A percentile compares a stretch with the other conserved stretches of the same genome.
Conservation (phyloP, 2,113 vertebrate genomes). For the Rostratula benghalensis region DNA sequence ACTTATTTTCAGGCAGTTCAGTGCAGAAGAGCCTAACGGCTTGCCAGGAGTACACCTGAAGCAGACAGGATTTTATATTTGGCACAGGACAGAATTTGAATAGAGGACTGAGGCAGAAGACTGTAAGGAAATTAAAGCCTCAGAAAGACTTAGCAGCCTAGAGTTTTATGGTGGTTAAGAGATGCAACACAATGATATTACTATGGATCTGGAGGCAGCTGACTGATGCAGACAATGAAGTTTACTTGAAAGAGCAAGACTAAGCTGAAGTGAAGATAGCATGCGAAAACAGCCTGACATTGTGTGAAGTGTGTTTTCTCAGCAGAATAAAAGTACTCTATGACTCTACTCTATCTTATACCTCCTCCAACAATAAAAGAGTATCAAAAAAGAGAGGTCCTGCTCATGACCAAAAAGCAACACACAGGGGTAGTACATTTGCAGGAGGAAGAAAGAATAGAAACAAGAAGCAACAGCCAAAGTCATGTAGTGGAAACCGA, state of each 20-base stretch:
- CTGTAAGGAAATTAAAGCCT: background rate
- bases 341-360: background rate
- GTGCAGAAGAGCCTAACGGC: background rate
- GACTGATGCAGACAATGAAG: background rate
- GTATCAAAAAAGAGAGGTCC: background rate
- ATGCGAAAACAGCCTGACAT: background rate
- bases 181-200: background rate
- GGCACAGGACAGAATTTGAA: background rate
- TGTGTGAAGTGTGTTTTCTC: background rate
- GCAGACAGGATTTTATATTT: background rate
- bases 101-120: background rate
- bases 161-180: background rate
- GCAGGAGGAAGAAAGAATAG: background rate
- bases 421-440: background rate
- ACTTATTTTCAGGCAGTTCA: background rate
- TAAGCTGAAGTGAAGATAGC: background rate
- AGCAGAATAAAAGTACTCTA: background rate
- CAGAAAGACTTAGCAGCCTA: background rate
- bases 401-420: background rate
- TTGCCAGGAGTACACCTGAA: background rate
- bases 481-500: background rate
- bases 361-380: background rate
- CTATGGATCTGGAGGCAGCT: background rate
- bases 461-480: background rate
- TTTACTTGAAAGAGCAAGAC: background rate